Evolutionary conservation across 2,888 invertebrate genomes (phyloP).

Genomic region (Dendrolimus houi): DNA sequence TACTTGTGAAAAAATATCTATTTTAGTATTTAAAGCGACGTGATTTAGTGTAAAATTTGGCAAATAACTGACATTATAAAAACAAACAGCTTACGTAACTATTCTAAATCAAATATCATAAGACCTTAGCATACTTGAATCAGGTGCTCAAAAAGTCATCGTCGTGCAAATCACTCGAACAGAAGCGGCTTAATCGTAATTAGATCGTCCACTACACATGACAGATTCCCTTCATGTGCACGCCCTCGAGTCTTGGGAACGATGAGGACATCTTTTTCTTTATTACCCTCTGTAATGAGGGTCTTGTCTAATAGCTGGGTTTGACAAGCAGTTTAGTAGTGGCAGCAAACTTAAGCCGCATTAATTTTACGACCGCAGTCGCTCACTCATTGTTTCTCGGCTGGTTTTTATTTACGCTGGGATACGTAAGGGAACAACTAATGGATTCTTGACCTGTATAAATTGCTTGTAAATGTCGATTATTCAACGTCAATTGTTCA

Average conservation of each 20-base stretch:
- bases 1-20: too few species aligned
- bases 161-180: conserved; percentile 1
- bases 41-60: too few species aligned
- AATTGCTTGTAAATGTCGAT: conserved; percentile 1
- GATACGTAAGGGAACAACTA: conserved; percentile 13
- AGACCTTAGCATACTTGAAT: too few species aligned
- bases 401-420: conserved; percentile 20
- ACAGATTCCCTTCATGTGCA: conserved; percentile 6
- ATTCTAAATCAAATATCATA: too few species aligned
- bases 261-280: conserved; percentile 19
- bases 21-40: too few species aligned
- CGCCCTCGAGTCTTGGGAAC: conserved; percentile 2
- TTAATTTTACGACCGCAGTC: conserved; percentile 33
- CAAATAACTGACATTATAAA: too few species aligned
- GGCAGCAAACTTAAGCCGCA: conserved; percentile 21
- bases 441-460: conserved; percentile 1
- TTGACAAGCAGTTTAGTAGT: conserved; percentile 28
- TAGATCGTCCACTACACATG: conserved; percentile 6
- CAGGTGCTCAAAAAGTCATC: too few species aligned
- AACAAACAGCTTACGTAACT: too few species aligned
- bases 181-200: conserved; percentile 5
- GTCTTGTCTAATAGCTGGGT: conserved; percentile 24
- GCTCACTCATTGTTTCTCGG: conserved; percentile 24
- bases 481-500: not conserved
- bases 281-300: conserved; percentile 26